A percentile compares a stretch with the other conserved stretches of the same genome.
Evolutionary conservation across 2,113 vertebrate genomes (phyloP).

Genomic region (Hucho hucho): DNA sequence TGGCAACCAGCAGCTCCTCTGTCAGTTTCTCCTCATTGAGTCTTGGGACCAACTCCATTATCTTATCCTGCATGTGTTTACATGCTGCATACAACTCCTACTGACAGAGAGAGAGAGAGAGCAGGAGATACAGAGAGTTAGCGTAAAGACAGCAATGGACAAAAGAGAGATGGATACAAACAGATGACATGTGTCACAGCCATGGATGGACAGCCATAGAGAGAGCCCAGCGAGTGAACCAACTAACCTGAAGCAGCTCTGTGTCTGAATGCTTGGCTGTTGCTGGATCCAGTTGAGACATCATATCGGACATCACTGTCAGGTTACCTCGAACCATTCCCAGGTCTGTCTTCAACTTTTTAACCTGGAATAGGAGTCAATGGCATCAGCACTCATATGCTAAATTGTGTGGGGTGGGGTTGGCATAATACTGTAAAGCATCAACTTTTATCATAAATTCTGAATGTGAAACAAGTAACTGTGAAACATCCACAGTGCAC

Average conservation of each 20-base stretch:
- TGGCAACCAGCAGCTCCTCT: conserved; percentile 86
- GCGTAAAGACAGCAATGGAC: conserved; percentile 40
- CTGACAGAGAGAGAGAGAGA: background rate
- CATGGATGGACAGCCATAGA: background rate
- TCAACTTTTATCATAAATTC: too few species aligned
- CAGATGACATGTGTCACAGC: conserved; percentile 11
- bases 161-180: background rate
- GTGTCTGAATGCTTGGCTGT: conserved; percentile 81
- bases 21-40: conserved; percentile 88
- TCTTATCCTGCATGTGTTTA: conserved; percentile 91
- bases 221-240: background rate
- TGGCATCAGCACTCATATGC: background rate
- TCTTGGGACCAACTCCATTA: conserved; percentile 89
- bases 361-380: conserved; percentile 66
- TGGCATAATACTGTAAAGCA: too few species aligned
- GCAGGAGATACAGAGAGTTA: background rate
- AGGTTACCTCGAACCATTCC: conserved; percentile 87
- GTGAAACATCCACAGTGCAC: too few species aligned
- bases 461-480: too few species aligned
- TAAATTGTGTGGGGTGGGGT: too few species aligned
- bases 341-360: conserved; percentile 85
- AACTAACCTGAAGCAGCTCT: conserved; percentile 86
- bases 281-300: conserved; percentile 85
- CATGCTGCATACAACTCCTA: conserved; percentile 66
- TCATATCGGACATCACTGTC: conserved; percentile 93